Conservation (phyloP, 2,888 invertebrate species). For the Platycnemis pennipes region DNA sequence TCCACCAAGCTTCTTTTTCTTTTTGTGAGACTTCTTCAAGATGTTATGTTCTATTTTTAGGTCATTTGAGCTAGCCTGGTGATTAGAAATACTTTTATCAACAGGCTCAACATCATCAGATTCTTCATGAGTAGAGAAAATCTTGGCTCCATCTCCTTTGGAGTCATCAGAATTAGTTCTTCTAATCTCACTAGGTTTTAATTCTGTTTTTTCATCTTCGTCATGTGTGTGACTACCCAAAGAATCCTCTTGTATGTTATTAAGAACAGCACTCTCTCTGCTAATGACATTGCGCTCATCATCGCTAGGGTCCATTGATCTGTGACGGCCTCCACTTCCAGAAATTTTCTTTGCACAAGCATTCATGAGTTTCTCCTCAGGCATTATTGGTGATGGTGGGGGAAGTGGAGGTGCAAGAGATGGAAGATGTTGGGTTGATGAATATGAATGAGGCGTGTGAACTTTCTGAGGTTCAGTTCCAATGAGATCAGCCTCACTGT, state of each 20-base stretch:
- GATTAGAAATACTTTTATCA: slow-evolving; percentile 64
- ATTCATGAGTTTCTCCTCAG: slow-evolving; percentile 69
- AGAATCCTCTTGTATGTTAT: slow-evolving; percentile 28
- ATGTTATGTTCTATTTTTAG: slow-evolving; percentile 76
- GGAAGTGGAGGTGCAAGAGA: slow-evolving; percentile 59
- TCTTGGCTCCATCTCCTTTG: slow-evolving; percentile 80
- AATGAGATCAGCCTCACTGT: slow-evolving; percentile 80
- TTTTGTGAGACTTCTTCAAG: slow-evolving; percentile 89
- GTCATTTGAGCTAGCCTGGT: slow-evolving; percentile 69
- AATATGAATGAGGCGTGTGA: slow-evolving; percentile 19
- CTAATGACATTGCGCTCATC: neutral
- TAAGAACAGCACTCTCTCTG: neutral
- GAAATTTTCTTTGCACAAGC: slow-evolving; percentile 33
- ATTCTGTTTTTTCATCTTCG: slow-evolving; percentile 24
- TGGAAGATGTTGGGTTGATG: slow-evolving; percentile 46
- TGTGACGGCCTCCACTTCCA: slow-evolving; percentile 14
- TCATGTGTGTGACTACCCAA: neutral
- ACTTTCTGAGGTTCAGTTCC: slow-evolving; percentile 29
- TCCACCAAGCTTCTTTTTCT: slow-evolving; percentile 87
- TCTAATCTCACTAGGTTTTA: slow-evolving; percentile 69
- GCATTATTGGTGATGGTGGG: slow-evolving; percentile 48
- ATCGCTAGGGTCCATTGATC: slow-evolving; percentile 37
- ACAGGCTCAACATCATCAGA: slow-evolving; percentile 67
- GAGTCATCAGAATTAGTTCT: slow-evolving; percentile 77
- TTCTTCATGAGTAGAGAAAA: slow-evolving; percentile 77